Evolutionary conservation across 2,797 vertebrate species (phyloP).

Genomic region (Vultur gryphus): DNA sequence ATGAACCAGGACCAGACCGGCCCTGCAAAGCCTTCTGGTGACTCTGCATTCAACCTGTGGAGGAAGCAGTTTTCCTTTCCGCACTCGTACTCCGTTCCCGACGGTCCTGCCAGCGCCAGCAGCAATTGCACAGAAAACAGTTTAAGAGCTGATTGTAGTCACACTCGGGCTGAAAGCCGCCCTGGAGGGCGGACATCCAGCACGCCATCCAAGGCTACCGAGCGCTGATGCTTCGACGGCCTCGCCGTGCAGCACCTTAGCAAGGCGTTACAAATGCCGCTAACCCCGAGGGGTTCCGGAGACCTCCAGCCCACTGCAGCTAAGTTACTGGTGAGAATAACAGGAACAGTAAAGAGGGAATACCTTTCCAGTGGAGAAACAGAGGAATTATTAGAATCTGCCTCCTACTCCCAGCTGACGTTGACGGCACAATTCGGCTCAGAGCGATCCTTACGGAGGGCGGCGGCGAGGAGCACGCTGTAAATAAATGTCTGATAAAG

Average conservation of each 20-base stretch:
- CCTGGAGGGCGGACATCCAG: background rate
- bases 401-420: conserved; percentile 11
- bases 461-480: accelerated
- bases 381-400: background rate
- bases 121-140: background rate
- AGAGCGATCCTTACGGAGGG: background rate
- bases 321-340: background rate
- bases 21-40: background rate
- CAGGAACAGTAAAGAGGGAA: background rate
- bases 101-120: background rate
- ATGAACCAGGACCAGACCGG: background rate
- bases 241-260: background rate
- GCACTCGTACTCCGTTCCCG: background rate
- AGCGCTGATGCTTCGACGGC: accelerated
- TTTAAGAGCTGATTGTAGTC: background rate
- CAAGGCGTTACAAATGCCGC: accelerated
- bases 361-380: background rate
- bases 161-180: accelerated
- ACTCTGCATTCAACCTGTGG: background rate
- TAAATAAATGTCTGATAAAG: background rate
- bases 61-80: background rate
- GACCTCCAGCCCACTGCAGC: too few relatives aligned
- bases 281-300: accelerated
- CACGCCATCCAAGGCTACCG: accelerated
- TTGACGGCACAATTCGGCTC: accelerated